phyloP scores from a whole-genome alignment of 2,797 vertebrate genomes.

The Lophura swinhoii region DNA sequence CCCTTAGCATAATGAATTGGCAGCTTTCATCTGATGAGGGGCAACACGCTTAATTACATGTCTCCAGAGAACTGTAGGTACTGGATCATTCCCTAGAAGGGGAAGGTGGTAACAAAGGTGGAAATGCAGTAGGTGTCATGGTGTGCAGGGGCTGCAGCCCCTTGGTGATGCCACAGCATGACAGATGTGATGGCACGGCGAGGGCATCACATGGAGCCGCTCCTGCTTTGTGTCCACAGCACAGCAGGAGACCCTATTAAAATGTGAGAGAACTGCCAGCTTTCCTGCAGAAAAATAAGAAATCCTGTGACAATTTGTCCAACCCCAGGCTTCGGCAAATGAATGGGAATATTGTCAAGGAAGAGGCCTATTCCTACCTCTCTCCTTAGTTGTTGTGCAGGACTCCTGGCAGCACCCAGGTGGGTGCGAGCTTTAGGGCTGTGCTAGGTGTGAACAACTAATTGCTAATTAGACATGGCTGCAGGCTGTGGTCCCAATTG shows the following conservation, averaged over 20 bases:
- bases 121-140: neutral
- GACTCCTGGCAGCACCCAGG: neutral
- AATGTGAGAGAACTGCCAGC: neutral
- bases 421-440: neutral
- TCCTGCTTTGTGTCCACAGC: neutral
- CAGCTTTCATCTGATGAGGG: neutral
- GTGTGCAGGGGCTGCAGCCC: neutral
- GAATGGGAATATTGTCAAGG: neutral
- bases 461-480: neutral
- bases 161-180: neutral
- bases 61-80: neutral
- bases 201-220: accelerated
- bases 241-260: neutral
- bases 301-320: neutral
- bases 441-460: neutral
- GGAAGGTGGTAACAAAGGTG: neutral
- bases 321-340: neutral
- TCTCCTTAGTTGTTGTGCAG: neutral
- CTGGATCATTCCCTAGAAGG: neutral
- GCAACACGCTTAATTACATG: neutral
- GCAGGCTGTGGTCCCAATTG: neutral
- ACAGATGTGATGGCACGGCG: neutral
- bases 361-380: neutral
- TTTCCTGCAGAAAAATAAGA: neutral
- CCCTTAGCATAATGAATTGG: neutral